These are phyloP conservation scores for Carcinoscorpius rotundicauda DNA, from an alignment of 1,140 invertebrate genomes.

Conservation along the genomic window DNA sequence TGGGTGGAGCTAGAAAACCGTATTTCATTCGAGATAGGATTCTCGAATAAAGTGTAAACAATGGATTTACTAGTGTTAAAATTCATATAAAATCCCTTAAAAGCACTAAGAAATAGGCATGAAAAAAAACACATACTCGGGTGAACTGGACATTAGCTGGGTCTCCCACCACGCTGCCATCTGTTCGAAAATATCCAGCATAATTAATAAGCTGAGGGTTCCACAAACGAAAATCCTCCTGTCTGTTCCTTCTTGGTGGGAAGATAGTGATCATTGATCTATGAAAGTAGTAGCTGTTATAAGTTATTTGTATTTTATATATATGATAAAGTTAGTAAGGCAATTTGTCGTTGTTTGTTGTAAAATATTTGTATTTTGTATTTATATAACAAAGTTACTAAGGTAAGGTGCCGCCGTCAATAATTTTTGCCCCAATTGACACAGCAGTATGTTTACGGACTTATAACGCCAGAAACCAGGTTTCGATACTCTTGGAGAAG, in stretches of 20 bases:
- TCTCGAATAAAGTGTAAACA: no score
- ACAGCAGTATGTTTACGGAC: no score
- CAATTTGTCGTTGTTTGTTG: background rate
- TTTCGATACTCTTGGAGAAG: no score
- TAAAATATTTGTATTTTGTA: background rate
- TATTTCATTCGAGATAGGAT: no score
- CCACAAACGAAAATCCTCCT: slow-evolving; percentile 80
- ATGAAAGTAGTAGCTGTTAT: slow-evolving; percentile 15
- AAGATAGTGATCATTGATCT: slow-evolving; percentile 91
- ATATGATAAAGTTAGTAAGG: background rate
- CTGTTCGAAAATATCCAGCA: slow-evolving; percentile 55
- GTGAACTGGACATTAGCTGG: slow-evolving; percentile 66
- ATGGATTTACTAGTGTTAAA: no score
- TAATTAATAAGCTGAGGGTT: slow-evolving; percentile 76
- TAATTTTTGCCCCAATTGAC: no score
- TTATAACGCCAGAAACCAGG: no score
- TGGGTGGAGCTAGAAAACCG: no score
- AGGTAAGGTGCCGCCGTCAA: background rate
- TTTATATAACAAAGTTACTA: background rate
- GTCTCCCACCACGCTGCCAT: slow-evolving; percentile 32
- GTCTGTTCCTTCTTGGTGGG: slow-evolving; percentile 62
- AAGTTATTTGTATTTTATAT: background rate
- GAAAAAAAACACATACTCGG: slow-evolving; percentile 43
- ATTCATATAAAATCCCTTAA: no score
- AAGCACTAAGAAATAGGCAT: no score